Evolutionary conservation across 1,140 invertebrate species (phyloP).

Genomic region (Battus philenor): DNA sequence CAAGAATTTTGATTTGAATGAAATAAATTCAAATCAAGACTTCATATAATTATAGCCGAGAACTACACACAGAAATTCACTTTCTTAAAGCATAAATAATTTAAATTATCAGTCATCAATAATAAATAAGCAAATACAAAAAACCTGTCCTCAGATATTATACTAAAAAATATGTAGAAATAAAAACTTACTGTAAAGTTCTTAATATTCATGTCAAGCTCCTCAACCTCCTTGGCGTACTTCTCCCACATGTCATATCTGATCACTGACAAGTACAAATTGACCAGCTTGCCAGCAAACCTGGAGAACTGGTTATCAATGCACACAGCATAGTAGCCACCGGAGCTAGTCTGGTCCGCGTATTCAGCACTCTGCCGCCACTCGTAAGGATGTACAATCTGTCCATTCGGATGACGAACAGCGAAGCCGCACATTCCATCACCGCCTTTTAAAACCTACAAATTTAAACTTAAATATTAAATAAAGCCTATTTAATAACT

Average conservation of each 20-base stretch:
- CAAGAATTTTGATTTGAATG: too few relatives aligned
- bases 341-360: constrained; percentile 85
- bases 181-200: constrained; percentile 88
- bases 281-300: constrained; percentile 94
- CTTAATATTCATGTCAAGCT: constrained; percentile 89
- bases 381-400: constrained; percentile 92
- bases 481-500: constrained; percentile 4
- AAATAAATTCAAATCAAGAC: too few relatives aligned
- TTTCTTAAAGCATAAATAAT: too few relatives aligned
- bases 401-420: constrained; percentile 88
- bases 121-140: too few relatives aligned
- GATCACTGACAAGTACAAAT: constrained; percentile 95
- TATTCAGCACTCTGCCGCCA: constrained; percentile 92
- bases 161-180: too few relatives aligned
- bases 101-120: too few relatives aligned
- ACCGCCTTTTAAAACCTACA: constrained; percentile 89
- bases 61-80: too few relatives aligned
- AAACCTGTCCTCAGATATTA: too few relatives aligned
- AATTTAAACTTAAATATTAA: too few relatives aligned
- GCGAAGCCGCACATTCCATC: constrained; percentile 95
- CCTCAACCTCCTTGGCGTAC: constrained; percentile 92
- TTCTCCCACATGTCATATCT: constrained; percentile 96
- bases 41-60: too few relatives aligned
- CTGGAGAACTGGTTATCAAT: constrained; percentile 96
- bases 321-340: constrained; percentile 95